Conservation (phyloP, 2,113 vertebrate species). For the Astur gentilis region DNA sequence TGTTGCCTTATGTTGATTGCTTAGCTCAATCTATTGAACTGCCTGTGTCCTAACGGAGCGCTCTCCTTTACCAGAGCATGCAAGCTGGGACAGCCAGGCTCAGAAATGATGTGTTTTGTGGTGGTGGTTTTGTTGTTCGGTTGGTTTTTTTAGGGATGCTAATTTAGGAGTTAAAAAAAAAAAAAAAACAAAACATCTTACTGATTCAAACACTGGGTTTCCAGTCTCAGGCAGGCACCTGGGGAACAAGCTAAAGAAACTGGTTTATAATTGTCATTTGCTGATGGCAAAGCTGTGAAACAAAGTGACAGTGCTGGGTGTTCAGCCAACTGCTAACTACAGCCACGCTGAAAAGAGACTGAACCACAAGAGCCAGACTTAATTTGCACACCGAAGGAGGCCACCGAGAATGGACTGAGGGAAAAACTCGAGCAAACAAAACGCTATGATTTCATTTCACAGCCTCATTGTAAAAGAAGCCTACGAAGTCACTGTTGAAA, state of each 20-base stretch:
- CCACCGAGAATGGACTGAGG: neutral
- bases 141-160: neutral
- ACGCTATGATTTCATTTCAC: neutral
- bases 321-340: slow-evolving; percentile 6
- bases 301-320: neutral
- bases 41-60: neutral
- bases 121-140: neutral
- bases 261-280: neutral
- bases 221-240: neutral
- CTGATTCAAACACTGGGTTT: neutral
- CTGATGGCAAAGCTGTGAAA: neutral
- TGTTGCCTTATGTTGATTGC: neutral
- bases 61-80: neutral
- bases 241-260: neutral
- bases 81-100: neutral
- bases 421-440: neutral
- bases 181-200: neutral
- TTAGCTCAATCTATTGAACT: neutral
- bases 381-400: neutral
- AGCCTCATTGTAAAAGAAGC: neutral
- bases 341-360: neutral
- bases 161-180: neutral
- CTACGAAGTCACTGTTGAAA: neutral
- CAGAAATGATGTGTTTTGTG: neutral
- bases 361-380: neutral